phyloP scores from a whole-genome alignment of 2,113 vertebrate genomes.

The Panurus biarmicus region DNA sequence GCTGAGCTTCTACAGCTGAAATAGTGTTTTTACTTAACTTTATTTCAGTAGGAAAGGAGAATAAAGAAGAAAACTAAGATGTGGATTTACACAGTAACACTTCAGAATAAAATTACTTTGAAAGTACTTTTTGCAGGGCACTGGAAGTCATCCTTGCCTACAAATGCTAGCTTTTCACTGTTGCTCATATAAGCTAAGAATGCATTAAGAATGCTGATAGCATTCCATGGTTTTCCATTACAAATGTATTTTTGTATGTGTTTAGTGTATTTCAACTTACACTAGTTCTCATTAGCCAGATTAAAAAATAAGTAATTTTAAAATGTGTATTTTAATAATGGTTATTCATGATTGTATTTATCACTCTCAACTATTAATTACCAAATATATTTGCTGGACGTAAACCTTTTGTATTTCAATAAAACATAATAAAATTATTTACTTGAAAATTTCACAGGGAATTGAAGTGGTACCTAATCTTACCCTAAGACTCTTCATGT shows the following conservation, averaged over 20 bases:
- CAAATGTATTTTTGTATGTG: slow-evolving; percentile 34
- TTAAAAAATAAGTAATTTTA: neutral
- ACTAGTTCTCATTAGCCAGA: neutral
- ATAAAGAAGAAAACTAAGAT: neutral
- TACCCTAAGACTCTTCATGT: neutral
- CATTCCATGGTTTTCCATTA: neutral
- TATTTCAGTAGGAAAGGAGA: neutral
- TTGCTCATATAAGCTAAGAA: neutral
- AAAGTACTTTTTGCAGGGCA: neutral
- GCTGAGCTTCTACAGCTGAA: neutral
- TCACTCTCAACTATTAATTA: slow-evolving; percentile 34
- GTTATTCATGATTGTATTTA: slow-evolving; percentile 37
- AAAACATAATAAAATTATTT: slow-evolving; percentile 56
- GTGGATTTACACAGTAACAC: neutral
- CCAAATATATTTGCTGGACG: slow-evolving; percentile 52
- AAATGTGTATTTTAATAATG: slow-evolving; percentile 29
- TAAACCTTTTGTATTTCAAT: slow-evolving; percentile 66
- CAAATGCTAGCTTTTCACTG: neutral
- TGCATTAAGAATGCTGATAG: neutral
- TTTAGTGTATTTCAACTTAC: neutral
- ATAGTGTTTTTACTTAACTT: neutral
- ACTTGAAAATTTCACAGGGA: neutral
- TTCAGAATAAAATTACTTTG: neutral
- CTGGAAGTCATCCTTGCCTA: neutral
- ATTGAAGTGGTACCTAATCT: neutral